These are phyloP conservation scores for Eurytoma californica DNA, from an alignment of 2,888 invertebrate genomes.

Conservation along the genomic window DNA sequence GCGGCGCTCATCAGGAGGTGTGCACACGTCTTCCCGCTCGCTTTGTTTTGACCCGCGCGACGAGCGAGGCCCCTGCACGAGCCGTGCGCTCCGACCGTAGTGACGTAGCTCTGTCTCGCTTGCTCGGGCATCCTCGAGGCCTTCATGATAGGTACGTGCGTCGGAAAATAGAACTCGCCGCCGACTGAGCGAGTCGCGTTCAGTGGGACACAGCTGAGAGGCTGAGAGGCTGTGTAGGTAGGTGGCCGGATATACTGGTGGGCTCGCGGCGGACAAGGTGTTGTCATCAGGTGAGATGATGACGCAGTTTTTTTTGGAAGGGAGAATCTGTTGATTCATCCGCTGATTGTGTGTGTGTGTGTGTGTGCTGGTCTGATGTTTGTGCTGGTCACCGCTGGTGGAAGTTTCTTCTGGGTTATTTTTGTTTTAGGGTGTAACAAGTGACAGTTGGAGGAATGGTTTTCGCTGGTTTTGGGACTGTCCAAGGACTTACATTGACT, in stretches of 20 bases:
- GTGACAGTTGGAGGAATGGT: neutral
- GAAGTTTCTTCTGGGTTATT: neutral
- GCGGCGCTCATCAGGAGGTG: neutral
- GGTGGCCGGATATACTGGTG: too few relatives aligned
- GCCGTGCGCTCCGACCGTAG: too few relatives aligned
- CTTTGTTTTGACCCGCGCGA: neutral
- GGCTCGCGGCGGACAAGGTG: too few relatives aligned
- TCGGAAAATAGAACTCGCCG: constrained; percentile 41
- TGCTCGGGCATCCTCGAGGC: constrained; percentile 33
- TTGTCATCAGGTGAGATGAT: constrained; percentile 14
- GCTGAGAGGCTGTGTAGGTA: too few relatives aligned
- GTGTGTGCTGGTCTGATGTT: neutral
- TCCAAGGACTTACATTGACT: too few relatives aligned
- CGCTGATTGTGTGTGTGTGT: neutral
- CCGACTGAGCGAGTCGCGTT: neutral
- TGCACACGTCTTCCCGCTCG: neutral
- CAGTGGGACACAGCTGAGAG: too few relatives aligned
- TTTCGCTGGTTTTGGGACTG: too few relatives aligned
- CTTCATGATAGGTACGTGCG: constrained; percentile 27
- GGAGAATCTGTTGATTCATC: constrained; percentile 40
- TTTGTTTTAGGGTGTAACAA: neutral
- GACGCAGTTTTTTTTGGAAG: neutral
- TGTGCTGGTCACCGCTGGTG: neutral
- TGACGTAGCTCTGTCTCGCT: neutral
- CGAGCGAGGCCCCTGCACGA: neutral